Evolutionary conservation across 2,888 invertebrate genomes (phyloP).

Genomic region (Cotesia congregata): DNA sequence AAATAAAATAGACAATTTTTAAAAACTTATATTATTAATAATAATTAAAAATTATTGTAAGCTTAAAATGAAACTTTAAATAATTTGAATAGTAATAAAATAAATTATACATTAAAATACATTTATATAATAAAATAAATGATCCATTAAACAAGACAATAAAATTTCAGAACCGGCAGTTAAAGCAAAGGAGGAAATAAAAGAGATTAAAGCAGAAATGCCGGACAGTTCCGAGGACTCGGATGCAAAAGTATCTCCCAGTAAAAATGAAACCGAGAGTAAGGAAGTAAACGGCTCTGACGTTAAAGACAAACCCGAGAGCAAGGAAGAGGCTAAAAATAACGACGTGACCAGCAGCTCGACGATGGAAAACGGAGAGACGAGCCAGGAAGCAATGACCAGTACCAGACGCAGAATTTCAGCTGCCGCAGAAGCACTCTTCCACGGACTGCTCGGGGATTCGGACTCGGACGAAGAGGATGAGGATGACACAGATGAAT

Average conservation of each 20-base stretch:
- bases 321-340: conserved; percentile 61
- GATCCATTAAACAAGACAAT: background rate
- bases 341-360: conserved; percentile 62
- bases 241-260: conserved; percentile 58
- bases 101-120: too few relatives aligned
- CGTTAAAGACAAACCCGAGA: conserved; percentile 49
- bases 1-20: too few relatives aligned
- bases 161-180: conserved; percentile 39
- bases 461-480: conserved; percentile 48
- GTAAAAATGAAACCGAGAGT: conserved; percentile 62
- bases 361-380: conserved; percentile 63
- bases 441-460: background rate
- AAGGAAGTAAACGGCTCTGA: conserved; percentile 62
- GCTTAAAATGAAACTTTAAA: too few relatives aligned
- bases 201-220: conserved; percentile 53
- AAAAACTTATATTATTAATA: too few relatives aligned
- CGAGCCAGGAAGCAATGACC: conserved; percentile 56
- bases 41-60: too few relatives aligned
- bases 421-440: background rate
- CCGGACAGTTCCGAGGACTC: conserved; percentile 64
- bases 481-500: conserved; percentile 74
- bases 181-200: conserved; percentile 21
- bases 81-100: too few relatives aligned
- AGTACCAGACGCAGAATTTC: conserved; percentile 71
- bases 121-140: background rate